Base-by-base conservation (phyloP, 2,888 invertebrate species). In the Helleia helle region DNA sequence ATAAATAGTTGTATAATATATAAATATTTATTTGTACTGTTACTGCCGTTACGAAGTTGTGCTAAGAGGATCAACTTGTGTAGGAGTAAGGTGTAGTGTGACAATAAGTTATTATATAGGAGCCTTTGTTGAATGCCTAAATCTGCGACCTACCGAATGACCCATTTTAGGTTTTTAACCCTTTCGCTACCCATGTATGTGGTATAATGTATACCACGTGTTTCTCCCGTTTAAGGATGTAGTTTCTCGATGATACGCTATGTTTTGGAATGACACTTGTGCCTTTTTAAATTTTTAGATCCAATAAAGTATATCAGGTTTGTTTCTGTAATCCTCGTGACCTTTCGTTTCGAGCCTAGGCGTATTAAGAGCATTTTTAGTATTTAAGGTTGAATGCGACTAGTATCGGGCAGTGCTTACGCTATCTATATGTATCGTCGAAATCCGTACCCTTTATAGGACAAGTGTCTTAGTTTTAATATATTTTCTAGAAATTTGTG, bases 81-180 rank as follows among this genome's bases (percentile, higher is more conserved):
- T 46, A 44, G 48, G 40, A 41, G n/a, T 51, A 56, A 64, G 62
- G 50, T 54, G 54, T 68, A 64, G 67, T 58, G 56, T 66, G 73
- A 73, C 73, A 73, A 40, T 40, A 40, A 40, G 40, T 58, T 43
- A 57, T 18, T n/a, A n/a, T 47, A 41, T 50, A 43, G 46, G 40
- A 9, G 34, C 12, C 34, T 12, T 22, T 12, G 18, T 34, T 18
- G 18, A 12, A 34, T 12, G 30, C 31, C 31, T 18, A 22, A 22
- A 22, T 12, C 12, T 22, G 4, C 34, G 22, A 22, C 22, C 3
- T 22, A 22, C 22, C n/a, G n/a, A n/a, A n/a, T n/a, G n/a, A n/a
- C n/a, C n/a, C n/a, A 22, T 11, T 15, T 2, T 13, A 22, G 11
- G 18, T 29, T 8, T n/a, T 14, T 13, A 30, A 34, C 17, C 34